Percentiles rank a stretch among this genome's conserved stretches.
phyloP scores from a whole-genome alignment of 2,888 invertebrate species.

The Cerceris ruficornis region DNA sequence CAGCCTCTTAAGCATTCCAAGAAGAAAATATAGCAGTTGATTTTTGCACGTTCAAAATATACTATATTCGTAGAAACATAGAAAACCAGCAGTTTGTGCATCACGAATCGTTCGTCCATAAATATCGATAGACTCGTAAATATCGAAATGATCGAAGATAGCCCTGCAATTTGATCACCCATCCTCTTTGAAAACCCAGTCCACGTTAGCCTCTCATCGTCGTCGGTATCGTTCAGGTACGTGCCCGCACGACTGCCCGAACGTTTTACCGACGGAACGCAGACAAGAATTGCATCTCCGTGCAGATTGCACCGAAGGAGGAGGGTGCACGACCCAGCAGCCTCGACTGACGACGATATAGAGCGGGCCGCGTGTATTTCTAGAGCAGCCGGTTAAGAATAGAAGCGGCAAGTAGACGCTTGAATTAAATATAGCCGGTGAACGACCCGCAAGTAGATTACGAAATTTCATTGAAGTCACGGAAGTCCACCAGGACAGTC shows the following conservation, averaged over 20 bases:
- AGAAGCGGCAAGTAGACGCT: slow-evolving; percentile 75
- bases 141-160: too few species aligned
- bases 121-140: too few species aligned
- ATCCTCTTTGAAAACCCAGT: too few species aligned
- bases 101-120: too few species aligned
- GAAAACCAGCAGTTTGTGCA: too few species aligned
- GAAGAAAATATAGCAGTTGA: too few species aligned
- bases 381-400: slow-evolving; percentile 77
- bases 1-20: too few species aligned
- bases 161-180: too few species aligned
- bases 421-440: slow-evolving; percentile 78
- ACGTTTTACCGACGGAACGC: not conserved
- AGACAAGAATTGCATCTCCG: slow-evolving; percentile 28
- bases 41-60: too few species aligned
- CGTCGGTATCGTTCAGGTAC: not conserved
- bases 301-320: slow-evolving; percentile 39
- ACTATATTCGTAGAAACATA: too few species aligned
- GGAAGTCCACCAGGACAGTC: slow-evolving; percentile 27
- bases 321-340: slow-evolving; percentile 67
- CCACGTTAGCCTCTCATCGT: too few species aligned
- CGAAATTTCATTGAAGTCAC: slow-evolving; percentile 71
- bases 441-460: slow-evolving; percentile 74
- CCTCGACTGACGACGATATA: slow-evolving; percentile 55
- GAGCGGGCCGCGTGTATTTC: slow-evolving; percentile 73
- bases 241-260: not conserved